Evolutionary conservation across 2,888 invertebrate genomes (phyloP).

Genomic region (Caprella mutica): DNA sequence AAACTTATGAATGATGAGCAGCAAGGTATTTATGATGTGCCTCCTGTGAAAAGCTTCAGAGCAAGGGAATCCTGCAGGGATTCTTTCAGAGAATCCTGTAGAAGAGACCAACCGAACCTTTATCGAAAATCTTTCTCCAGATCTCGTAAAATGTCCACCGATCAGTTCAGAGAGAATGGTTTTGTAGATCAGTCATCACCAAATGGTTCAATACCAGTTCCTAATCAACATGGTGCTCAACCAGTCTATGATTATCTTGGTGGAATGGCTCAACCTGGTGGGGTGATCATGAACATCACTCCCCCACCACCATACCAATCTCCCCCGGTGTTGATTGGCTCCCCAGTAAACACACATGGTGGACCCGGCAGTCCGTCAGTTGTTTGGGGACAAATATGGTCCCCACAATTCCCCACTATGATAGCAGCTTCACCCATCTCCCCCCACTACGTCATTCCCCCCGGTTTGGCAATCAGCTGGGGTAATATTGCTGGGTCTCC

Average conservation of each 20-base stretch:
- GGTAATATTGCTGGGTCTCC: slow-evolving; percentile 5
- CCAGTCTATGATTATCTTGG: not conserved
- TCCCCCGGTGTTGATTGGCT: slow-evolving; percentile 21
- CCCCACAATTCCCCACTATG: slow-evolving; percentile 26
- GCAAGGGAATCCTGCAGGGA: too few species aligned
- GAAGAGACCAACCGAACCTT: too few species aligned
- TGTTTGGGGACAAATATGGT: slow-evolving; percentile 34
- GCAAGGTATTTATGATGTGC: too few species aligned
- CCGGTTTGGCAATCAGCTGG: slow-evolving; percentile 4
- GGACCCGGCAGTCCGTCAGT: slow-evolving; percentile 21
- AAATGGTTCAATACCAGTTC: not conserved
- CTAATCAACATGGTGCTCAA: not conserved
- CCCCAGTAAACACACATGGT: too few species aligned
- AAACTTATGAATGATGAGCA: too few species aligned
- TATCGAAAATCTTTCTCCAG: too few species aligned
- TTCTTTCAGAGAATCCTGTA: too few species aligned
- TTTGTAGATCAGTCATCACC: not conserved
- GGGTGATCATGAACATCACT: slow-evolving; percentile 22
- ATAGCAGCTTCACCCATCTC: slow-evolving; percentile 17
- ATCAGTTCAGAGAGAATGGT: not conserved
- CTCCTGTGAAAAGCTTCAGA: too few species aligned
- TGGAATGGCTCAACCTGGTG: not conserved
- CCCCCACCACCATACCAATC: slow-evolving; percentile 23
- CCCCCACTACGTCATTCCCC: slow-evolving; percentile 25
- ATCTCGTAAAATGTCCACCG: not conserved